Evolutionary conservation across 2,797 vertebrate species (phyloP).

Genomic region (Eulemur albifrons): DNA sequence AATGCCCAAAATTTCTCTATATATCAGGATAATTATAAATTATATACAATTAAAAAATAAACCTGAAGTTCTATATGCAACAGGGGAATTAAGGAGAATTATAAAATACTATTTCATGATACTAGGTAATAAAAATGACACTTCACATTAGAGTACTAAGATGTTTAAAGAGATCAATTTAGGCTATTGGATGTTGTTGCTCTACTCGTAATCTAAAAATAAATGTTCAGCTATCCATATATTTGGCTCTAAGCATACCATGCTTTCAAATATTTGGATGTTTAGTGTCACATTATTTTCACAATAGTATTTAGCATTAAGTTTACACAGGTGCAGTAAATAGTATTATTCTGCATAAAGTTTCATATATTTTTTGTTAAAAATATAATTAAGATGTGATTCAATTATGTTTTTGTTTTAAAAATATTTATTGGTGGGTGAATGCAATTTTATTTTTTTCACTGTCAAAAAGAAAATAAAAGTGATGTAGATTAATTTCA

Average conservation of each 20-base stretch:
- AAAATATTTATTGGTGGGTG: slow-evolving; percentile 22
- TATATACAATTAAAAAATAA: neutral
- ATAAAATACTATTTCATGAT: neutral
- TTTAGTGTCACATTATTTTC: neutral
- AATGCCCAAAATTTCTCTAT: neutral
- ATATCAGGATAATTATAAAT: neutral
- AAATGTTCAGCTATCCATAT: neutral
- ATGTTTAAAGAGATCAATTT: neutral
- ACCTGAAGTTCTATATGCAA: neutral
- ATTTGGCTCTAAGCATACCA: neutral
- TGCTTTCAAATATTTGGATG: neutral
- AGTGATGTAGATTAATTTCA: slow-evolving; percentile 36
- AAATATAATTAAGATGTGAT: slow-evolving; percentile 38
- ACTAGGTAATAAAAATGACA: neutral
- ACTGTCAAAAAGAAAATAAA: slow-evolving; percentile 51
- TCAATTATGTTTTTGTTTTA: neutral
- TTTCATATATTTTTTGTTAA: slow-evolving; percentile 25
- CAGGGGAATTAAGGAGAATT: neutral
- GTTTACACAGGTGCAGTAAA: neutral
- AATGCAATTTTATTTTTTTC: slow-evolving; percentile 24
- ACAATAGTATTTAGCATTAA: slow-evolving; percentile 1
- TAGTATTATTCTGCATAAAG: slow-evolving; percentile 3
- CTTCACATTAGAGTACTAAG: neutral
- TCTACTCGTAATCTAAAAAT: slow-evolving; percentile 12
- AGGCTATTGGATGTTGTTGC: neutral